Percentiles rank a stretch among this genome's conserved stretches.
Conservation (phyloP, 2,888 invertebrate species). For the Hydrotaea cyrtoneurina region DNA sequence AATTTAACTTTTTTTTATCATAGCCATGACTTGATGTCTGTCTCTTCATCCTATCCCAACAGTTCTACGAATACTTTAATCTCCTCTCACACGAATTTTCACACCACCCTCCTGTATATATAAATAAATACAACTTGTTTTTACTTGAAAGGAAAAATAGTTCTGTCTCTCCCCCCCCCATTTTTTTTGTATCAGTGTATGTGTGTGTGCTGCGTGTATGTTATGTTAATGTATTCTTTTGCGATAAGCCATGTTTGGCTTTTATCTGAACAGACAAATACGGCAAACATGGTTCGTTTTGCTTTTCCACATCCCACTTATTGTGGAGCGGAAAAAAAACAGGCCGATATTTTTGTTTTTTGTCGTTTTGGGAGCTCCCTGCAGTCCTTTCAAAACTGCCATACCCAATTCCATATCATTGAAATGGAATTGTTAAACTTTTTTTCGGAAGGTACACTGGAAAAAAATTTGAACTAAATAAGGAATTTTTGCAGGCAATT, state of each 20-base stretch:
- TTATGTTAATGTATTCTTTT: slow-evolving; percentile 63
- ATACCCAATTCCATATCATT: neutral
- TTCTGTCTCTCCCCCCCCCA: too few relatives aligned
- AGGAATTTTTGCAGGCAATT: too few relatives aligned
- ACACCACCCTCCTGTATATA: slow-evolving; percentile 29
- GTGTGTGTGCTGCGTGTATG: neutral
- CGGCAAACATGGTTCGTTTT: slow-evolving; percentile 20
- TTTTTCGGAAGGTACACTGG: too few relatives aligned
- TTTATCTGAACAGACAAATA: slow-evolving; percentile 21
- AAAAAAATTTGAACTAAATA: too few relatives aligned
- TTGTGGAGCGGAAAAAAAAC: too few relatives aligned
- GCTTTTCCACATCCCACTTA: neutral
- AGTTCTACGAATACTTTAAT: too few relatives aligned
- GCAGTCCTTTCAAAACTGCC: too few relatives aligned
- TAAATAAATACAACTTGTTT: neutral
- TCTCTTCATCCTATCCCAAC: too few relatives aligned
- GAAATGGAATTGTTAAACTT: slow-evolving; percentile 12
- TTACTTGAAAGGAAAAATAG: neutral
- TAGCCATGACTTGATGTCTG: too few relatives aligned
- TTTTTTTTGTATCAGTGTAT: neutral
- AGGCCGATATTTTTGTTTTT: too few relatives aligned
- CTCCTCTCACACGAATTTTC: slow-evolving; percentile 42
- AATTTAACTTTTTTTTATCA: too few relatives aligned
- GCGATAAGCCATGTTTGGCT: slow-evolving; percentile 63
- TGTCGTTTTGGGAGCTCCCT: too few relatives aligned